phyloP scores from a whole-genome alignment of 1,140 invertebrate genomes.

The Eriocheir sinensis region DNA sequence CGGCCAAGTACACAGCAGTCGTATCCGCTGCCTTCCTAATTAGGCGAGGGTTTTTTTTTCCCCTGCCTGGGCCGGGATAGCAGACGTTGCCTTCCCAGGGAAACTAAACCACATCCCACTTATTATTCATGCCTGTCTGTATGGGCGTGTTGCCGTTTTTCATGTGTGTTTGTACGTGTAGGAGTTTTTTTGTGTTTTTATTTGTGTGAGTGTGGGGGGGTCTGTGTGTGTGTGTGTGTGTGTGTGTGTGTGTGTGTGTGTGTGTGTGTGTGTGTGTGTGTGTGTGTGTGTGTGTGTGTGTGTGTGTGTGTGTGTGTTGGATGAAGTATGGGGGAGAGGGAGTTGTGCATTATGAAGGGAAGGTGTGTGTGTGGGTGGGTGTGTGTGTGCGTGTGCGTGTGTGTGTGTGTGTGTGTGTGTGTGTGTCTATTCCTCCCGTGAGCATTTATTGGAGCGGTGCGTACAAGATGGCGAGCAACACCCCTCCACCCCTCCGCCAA shows the following conservation, averaged over 20 bases:
- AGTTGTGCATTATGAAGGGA: not conserved
- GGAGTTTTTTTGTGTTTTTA: too few species aligned
- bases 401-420: not conserved
- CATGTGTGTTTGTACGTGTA: too few species aligned
- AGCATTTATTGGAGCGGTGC: too few species aligned
- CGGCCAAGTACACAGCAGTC: not conserved
- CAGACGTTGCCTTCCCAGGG: not conserved
- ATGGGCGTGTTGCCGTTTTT: not conserved
- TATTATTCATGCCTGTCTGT: not conserved
- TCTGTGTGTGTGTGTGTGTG: not conserved
- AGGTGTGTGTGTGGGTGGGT: not conserved
- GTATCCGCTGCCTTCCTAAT: not conserved
- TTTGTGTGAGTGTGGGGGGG: not conserved
- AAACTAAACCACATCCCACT: constrained; percentile 1
- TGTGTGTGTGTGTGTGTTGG: not conserved
- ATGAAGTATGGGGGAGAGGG: not conserved
- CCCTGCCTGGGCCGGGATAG: not conserved
- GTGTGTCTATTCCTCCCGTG: too few species aligned
- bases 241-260: not conserved
- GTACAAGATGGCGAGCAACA: too few species aligned
- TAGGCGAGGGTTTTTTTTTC: not conserved
- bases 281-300: not conserved
- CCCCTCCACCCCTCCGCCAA: too few species aligned
- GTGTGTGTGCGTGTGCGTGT: constrained; percentile 33
- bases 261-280: not conserved